Evolutionary conservation across 1,140 invertebrate species (phyloP).

Genomic region (Aphelenchoides fujianensis): DNA sequence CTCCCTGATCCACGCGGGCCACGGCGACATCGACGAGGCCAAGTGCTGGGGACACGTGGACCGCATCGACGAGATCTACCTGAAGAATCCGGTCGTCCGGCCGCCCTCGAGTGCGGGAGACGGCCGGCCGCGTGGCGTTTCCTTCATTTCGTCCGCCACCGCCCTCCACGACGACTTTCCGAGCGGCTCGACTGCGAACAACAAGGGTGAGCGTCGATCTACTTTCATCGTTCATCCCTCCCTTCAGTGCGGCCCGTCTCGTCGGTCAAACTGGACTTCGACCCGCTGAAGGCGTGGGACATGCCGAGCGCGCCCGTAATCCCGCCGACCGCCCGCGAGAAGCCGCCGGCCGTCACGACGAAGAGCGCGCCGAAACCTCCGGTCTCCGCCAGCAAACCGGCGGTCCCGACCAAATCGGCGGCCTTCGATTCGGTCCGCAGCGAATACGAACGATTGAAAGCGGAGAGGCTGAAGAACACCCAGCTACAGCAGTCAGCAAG

Average conservation of each 20-base stretch:
- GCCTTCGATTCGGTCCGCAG: neutral
- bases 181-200: neutral
- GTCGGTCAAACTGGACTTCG: constrained; percentile 17
- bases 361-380: neutral
- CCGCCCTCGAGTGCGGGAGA: constrained; percentile 15
- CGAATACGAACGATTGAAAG: neutral
- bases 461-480: neutral
- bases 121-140: neutral
- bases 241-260: constrained; percentile 16
- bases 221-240: constrained; percentile 7
- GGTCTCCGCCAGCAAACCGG: neutral
- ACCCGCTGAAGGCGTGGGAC: constrained; percentile 23
- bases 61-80: constrained; percentile 44
- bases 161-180: constrained; percentile 23
- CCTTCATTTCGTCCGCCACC: constrained; percentile 13
- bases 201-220: constrained; percentile 14
- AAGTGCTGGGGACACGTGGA: constrained; percentile 48
- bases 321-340: constrained; percentile 15
- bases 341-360: constrained; percentile 1
- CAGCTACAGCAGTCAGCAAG: neutral
- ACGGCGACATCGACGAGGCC: constrained; percentile 37
- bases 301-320: neutral
- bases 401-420: neutral
- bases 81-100: constrained; percentile 35
- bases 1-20: constrained; percentile 48